phyloP scores from a whole-genome alignment of 2,888 invertebrate species.

The Tupiocoris notatus region DNA sequence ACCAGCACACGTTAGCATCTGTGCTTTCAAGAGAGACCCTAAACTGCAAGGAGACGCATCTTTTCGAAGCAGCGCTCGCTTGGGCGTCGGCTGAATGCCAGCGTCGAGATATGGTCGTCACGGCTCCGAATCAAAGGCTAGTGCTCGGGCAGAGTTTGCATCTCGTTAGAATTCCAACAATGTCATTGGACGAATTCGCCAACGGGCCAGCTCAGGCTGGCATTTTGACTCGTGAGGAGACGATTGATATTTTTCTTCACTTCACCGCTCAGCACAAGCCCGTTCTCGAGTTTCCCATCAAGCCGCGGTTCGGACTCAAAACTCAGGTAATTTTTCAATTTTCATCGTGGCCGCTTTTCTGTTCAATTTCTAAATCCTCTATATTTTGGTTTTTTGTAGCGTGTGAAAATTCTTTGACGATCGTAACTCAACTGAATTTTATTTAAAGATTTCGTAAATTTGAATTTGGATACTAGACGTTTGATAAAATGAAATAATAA shows the following conservation, averaged over 20 bases:
- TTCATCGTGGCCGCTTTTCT: no score
- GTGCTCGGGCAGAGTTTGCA: conserved; percentile 77
- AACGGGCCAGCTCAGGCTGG: conserved; percentile 92
- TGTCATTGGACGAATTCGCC: conserved; percentile 91
- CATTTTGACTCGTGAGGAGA: conserved; percentile 87
- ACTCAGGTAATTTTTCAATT: conserved; percentile 77
- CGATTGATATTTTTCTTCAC: conserved; percentile 91
- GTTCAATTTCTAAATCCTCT: no score
- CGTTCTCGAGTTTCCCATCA: conserved; percentile 74
- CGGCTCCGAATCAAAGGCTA: conserved; percentile 70
- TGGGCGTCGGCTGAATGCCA: conserved; percentile 93
- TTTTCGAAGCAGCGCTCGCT: conserved; percentile 85
- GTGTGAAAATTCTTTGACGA: no score
- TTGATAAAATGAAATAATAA: no score
- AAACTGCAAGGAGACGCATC: conserved; percentile 89
- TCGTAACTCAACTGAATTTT: no score
- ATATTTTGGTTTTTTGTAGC: background rate
- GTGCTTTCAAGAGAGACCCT: conserved; percentile 89
- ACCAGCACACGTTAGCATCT: conserved; percentile 86
- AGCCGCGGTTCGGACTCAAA: conserved; percentile 81
- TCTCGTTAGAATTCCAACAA: conserved; percentile 88
- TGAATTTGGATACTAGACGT: no score
- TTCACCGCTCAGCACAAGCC: conserved; percentile 90
- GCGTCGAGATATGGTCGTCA: conserved; percentile 77
- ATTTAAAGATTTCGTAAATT: no score